Evolutionary conservation across 2,113 vertebrate genomes (phyloP), one percentile per base, ranked within the genome.

Genomic region (Empidonax alnorum): DNA sequence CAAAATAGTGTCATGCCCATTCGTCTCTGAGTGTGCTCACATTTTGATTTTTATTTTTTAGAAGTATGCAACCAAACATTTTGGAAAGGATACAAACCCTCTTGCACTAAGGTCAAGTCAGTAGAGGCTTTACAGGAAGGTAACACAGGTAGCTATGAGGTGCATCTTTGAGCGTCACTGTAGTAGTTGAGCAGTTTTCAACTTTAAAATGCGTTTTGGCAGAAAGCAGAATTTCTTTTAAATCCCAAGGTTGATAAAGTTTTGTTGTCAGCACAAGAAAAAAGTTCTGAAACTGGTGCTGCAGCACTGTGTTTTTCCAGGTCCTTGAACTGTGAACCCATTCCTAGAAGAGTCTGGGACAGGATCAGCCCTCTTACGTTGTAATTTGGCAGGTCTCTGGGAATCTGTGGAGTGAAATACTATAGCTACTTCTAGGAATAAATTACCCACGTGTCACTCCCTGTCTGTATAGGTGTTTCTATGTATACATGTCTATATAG

Each of bases 261-360:
- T 76, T 74, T 61, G 7, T 53, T 72, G 50, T 59, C 67, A 80
- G 39, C 55, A 13, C 0, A 59, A 63, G 47, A 22, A 41, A 20
- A 62, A 25, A 6, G 39, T 41, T 55, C 85, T 86, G 55, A 67
- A 77, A 23, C 27, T 10, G 13, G 12, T 84, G 37, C 59, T 76
- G 68, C 11, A 69, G 72, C 9, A 11, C 13, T 8, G 18, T 84
- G 44, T 39, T 90, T 77, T 86, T 65, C 13, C 35, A 49, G 8
- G 63, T 75, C 81, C 50, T 84, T 91, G 73, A 89, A 62, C 87
- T 86, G 39, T 91, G 91, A 79, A 83, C 62, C 39, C 27, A 17
- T 44, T 9, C 46, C 46, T 47, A 31, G 33, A 58, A 89, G 42
- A 56, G 44, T 11, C 52, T 73, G 44, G 59, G 59, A 25, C 3